Base-by-base conservation (phyloP, 2,113 vertebrate genomes). In the Paracanthobrama guichenoti region DNA sequence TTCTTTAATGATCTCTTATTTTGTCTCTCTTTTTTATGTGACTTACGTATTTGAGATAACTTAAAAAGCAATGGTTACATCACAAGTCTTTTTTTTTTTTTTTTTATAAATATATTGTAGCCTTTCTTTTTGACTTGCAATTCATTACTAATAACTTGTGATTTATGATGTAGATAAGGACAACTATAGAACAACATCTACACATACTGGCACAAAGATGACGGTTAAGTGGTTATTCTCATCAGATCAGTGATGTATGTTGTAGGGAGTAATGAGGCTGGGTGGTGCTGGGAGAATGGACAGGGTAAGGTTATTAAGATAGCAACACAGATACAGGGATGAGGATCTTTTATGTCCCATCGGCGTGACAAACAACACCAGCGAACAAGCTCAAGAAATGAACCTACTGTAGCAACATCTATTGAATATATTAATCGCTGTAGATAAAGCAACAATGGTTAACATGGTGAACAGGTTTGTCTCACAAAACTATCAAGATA, bases 241-340 rank as follows among this genome's bases (percentile, higher is more conserved):
- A 89, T 88, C 86, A 87, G 86, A 78, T 74, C 84, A 80, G 42
- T n/a, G 18, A n/a, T 76, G 84, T 81, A 79, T 26, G 71, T 76
- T 48, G 66, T 79, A 87, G 82, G 77, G 84, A 88, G 86, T 86
- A 90, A 91, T 86, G 80, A 88, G 81, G 77, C 57, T 14, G 59
- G 57, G 67, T 76, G 79, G 85, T 53, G 69, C 48, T 82, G 83
- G 62, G 89, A 80, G 88, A 90, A 90, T 85, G 81, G 85, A 86
- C 86, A 86, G 83, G 72, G 84, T 87, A 86, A 87, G 84, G 86
- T 90, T 91, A 90, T 90, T 90, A 90, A 91, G 89, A 90, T 89
- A 75, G 84, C 67, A 83, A 86, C 46, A 31, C 84, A 79, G 87
- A 91, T 90, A 90, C 7, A 35, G 72, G 57, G 0, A 50, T 60